Percentiles rank a stretch among this genome's conserved stretches.
These are phyloP conservation scores for Plagiodera versicolora DNA, from an alignment of 2,888 invertebrate genomes.

Conservation along the genomic window DNA sequence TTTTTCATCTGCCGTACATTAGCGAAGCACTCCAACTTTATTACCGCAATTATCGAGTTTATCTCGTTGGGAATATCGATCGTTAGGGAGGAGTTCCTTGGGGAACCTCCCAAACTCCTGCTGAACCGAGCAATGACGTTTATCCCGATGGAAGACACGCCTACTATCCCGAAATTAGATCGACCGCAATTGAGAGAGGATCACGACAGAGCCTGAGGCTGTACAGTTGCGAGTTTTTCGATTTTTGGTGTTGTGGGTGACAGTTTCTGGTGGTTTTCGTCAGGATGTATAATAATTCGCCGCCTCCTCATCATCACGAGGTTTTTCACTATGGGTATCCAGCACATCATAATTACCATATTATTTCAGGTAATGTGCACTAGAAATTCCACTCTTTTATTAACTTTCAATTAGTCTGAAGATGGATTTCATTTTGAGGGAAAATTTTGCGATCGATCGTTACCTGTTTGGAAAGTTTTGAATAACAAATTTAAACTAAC, in stretches of 20 bases:
- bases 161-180: slow-evolving; percentile 34
- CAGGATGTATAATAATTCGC: slow-evolving; percentile 41
- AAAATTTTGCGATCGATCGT: too few relatives aligned
- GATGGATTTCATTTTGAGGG: too few relatives aligned
- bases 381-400: too few relatives aligned
- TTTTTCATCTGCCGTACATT: too few relatives aligned
- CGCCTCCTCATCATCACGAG: slow-evolving; percentile 45
- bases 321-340: slow-evolving; percentile 48
- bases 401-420: too few relatives aligned
- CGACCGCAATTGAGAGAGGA: slow-evolving; percentile 29
- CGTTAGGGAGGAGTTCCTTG: slow-evolving; percentile 30
- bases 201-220: slow-evolving; percentile 35
- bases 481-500: too few relatives aligned
- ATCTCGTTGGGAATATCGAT: slow-evolving; percentile 28
- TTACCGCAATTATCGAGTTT: slow-evolving; percentile 11
- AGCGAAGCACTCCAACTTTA: not conserved
- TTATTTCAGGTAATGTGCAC: slow-evolving; percentile 44
- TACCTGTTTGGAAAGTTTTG: too few relatives aligned
- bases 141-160: slow-evolving; percentile 30
- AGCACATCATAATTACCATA: slow-evolving; percentile 43
- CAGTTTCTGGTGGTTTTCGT: not conserved
- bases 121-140: slow-evolving; percentile 31
- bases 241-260: slow-evolving; percentile 12
- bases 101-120: slow-evolving; percentile 35
- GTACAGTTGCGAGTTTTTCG: slow-evolving; percentile 26